Evolutionary conservation across 1,140 invertebrate species (phyloP), one percentile per base, ranked within the genome.

Genomic region (Stenopsyche tienmushanensis): DNA sequence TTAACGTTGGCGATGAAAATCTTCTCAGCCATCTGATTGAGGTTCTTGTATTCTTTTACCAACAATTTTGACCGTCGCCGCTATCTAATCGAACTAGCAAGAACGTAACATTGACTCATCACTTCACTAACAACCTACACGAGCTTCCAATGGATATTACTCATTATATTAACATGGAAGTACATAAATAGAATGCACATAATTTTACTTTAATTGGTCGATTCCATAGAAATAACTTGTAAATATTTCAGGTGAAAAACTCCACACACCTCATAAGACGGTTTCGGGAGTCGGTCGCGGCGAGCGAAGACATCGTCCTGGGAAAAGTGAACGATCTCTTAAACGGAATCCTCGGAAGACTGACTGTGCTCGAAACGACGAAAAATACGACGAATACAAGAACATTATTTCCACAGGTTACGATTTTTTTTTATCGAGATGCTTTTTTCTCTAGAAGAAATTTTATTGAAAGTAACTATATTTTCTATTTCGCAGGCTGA

Each of bases 1-100:
- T 68, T 2, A 64, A 64, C 18, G 18, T 68, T 44, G 66, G 62
- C 34, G 10, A 49, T 1, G n/a, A 58, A 17, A 59, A 68, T 41
- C 24, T 68, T 0, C 5, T 68, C 7, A 18, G 25, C 24, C 10
- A 54, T 5, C 15, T 64, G 18, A 18, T 1, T 1, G 10, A 24
- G 60, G 60, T 62, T 41, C 3, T 42, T 58, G 5, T 34, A 34
- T 34, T 34, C n/a, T 9, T 8, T 10, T 3, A 23, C 9, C 3
- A 34, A 23, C n/a, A 13, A 13, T 23, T 25, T 5, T 20, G 3
- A 55, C 39, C 15, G 53, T 55, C 15, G 10, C 39, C 10, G 39
- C 39, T 55, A n/a, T 10, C 39, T 55, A 13, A 13, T 7, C 9
- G 3, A 52, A 7, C 18, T n/a, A n/a, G n/a, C n/a, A n/a, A n/a